Conservation (phyloP, 1,140 invertebrate genomes). For the Thaumetopoea pityocampa region DNA sequence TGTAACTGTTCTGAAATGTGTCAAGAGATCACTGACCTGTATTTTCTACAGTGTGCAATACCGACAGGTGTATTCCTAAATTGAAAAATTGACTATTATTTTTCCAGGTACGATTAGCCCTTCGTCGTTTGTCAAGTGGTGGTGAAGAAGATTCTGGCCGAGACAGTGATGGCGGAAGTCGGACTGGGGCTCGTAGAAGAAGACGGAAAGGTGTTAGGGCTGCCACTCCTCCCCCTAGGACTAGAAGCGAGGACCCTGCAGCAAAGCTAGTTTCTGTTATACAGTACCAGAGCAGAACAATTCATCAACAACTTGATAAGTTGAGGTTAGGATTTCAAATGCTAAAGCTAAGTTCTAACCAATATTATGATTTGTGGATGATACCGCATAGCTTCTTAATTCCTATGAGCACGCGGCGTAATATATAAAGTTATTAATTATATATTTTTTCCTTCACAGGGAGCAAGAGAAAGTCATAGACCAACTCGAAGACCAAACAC, state of each 20-base stretch:
- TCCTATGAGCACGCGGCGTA: too few species aligned
- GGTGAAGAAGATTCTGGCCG: constrained; percentile 64
- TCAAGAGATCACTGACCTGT: too few species aligned
- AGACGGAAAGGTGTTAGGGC: constrained; percentile 36
- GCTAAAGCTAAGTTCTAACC: too few species aligned
- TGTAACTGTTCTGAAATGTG: too few species aligned
- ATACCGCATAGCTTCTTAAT: too few species aligned
- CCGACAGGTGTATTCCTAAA: too few species aligned
- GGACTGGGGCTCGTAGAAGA: constrained; percentile 35
- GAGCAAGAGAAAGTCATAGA: constrained; percentile 88
- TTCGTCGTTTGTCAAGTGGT: constrained; percentile 57
- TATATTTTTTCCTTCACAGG: constrained; percentile 64
- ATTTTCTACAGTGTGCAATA: too few species aligned
- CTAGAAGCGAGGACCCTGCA: constrained; percentile 73
- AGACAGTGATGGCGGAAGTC: constrained; percentile 57
- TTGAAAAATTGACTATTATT: neutral
- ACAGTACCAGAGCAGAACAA: constrained; percentile 88
- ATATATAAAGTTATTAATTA: constrained; percentile 1
- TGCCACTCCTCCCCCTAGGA: constrained; percentile 48
- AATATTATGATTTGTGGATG: too few species aligned
- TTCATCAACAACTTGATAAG: constrained; percentile 83
- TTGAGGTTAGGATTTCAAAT: constrained; percentile 70
- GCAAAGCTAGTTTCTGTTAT: constrained; percentile 86
- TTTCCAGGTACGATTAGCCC: constrained; percentile 53
- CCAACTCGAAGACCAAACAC: constrained; percentile 85